A percentile compares a stretch with the other conserved stretches of the same genome.
These are phyloP conservation scores for Scolanthus callimorphus DNA, from an alignment of 92 coral and sea anemone genomes.

Conservation along the genomic window DNA sequence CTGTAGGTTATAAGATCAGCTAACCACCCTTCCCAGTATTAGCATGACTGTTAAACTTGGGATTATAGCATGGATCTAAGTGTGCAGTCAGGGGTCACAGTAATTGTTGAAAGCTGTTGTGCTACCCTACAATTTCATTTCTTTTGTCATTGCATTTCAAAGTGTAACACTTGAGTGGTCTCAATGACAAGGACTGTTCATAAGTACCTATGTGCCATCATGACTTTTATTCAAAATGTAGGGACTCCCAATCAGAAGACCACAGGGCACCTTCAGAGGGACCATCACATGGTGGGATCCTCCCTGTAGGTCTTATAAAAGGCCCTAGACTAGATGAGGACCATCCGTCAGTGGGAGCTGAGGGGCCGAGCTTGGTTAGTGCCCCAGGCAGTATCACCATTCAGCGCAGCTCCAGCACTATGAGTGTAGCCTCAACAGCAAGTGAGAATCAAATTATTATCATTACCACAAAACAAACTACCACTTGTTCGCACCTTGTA, in stretches of 20 bases:
- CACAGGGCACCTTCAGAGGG: constrained; percentile 5
- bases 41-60: no score
- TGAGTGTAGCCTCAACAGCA: constrained; percentile 1
- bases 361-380: constrained; percentile 6
- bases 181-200: not conserved
- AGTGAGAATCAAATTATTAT: no score
- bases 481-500: no score
- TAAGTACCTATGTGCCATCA: not conserved
- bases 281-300: not conserved
- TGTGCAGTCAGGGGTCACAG: no score
- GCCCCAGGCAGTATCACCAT: constrained; percentile 33
- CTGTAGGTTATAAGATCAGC: no score
- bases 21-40: no score
- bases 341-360: constrained; percentile 17
- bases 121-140: no score
- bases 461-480: no score
- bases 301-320: constrained; percentile 6
- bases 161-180: no score
- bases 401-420: constrained; percentile 19
- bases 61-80: no score
- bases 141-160: no score
- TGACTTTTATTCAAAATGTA: not conserved
- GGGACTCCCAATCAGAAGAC: constrained; percentile 19
- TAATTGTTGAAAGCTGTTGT: no score
- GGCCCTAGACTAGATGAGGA: constrained; percentile 18